Evolutionary conservation across 1,140 invertebrate genomes (phyloP), one percentile per base, ranked within the genome.

Genomic region (Drosophila suzukii): DNA sequence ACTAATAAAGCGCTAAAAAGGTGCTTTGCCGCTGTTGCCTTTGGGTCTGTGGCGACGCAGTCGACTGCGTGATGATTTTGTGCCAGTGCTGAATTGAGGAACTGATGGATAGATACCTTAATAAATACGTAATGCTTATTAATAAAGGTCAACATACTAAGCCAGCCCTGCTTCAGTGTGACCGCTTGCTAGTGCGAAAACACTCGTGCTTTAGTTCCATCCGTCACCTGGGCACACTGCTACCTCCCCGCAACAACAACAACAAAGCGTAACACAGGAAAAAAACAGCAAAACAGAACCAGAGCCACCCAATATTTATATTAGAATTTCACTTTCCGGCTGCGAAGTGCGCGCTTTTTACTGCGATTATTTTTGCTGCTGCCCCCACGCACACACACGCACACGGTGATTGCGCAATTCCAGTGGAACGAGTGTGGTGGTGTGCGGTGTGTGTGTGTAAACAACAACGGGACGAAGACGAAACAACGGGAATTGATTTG

Each of bases 401-500:
- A 49, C 24, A 36, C 50, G 11, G 60, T 63, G 60, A 63, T 63
- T 63, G 60, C 60, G 60, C 60, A 63, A 63, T 43, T 38, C 55
- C 60, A 39, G 53, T 50, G 49, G 49, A 51, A 32, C 27, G 51
- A 44, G 50, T 54, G 60, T 24, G 39, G 30, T 65, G 17, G 43
- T 49, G 65, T 50, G 53, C 43, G 44, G n/a, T 41, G 63, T 36
- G 46, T 53, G 65, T 27, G 67, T 68, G 63, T 57, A 56, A 58
- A 75, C 47, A 75, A 67, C 62, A 68, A 34, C 49, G 68, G 20
- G 39, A n/a, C 39, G 43, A 39, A 65, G 50, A 34, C 38, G 44
- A 66, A 57, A 41, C 57, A 49, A 55, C 50, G 49, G 50, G 41
- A 60, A 72, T 61, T 61, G 67, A 72, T 54, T 74, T 74, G 39